A percentile compares a stretch with the other conserved stretches of the same genome.
Evolutionary conservation across 1,140 invertebrate genomes (phyloP).

Genomic region (Neodiprion pinetum): DNA sequence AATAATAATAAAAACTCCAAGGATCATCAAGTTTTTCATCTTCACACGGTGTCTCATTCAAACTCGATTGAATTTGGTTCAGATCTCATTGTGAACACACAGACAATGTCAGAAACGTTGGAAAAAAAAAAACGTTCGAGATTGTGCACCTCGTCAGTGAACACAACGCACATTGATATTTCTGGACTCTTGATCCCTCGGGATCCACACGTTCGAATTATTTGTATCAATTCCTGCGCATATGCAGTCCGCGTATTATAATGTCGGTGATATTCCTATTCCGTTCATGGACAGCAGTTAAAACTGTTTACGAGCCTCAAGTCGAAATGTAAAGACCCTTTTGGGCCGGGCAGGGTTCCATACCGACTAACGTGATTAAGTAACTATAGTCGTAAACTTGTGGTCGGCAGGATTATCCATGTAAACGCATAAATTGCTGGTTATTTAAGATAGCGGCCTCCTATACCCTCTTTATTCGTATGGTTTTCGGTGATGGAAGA

Average conservation of each 20-base stretch:
- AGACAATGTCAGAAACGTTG: no score
- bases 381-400: conserved; percentile 48
- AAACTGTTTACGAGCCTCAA: neutral
- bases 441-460: conserved; percentile 49
- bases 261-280: neutral
- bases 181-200: no score
- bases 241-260: neutral
- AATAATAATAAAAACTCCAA: no score
- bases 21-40: no score
- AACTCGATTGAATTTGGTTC: no score
- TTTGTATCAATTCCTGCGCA: no score
- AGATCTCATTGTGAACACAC: no score
- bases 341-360: neutral
- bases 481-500: conserved; percentile 43
- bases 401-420: conserved; percentile 42
- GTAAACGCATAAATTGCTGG: conserved; percentile 52
- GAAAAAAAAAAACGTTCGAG: no score
- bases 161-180: no score
- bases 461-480: conserved; percentile 38
- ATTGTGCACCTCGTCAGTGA: no score
- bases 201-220: no score
- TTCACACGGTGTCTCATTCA: no score
- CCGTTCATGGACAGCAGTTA: conserved; percentile 4
- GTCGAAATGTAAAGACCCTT: conserved; percentile 2
- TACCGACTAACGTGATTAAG: conserved; percentile 48